Percentiles rank a stretch among this genome's conserved stretches.
These are phyloP conservation scores for Stictonetta naevosa DNA, from an alignment of 2,113 vertebrate genomes.

Conservation along the genomic window DNA sequence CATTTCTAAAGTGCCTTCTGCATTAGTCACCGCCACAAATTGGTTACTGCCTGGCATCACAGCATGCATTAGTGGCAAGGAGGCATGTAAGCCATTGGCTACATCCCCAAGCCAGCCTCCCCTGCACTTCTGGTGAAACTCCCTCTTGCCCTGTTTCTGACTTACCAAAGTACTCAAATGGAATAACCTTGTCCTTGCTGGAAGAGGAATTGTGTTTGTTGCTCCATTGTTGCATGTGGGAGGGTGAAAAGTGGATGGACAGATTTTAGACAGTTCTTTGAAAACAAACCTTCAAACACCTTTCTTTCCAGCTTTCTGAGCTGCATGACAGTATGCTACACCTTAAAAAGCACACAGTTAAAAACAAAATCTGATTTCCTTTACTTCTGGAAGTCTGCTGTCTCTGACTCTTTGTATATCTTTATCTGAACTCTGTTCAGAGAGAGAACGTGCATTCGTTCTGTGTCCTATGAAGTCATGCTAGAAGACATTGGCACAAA, in stretches of 20 bases:
- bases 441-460: neutral
- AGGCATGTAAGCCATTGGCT: neutral
- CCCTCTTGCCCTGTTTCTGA: neutral
- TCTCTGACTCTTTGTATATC: neutral
- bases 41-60: neutral
- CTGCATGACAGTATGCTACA: neutral
- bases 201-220: neutral
- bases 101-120: neutral
- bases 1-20: neutral
- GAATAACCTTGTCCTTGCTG: neutral
- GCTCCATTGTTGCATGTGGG: neutral
- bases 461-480: neutral
- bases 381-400: neutral
- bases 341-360: neutral
- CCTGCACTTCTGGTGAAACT: neutral
- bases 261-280: neutral
- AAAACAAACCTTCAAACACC: neutral
- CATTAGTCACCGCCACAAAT: neutral
- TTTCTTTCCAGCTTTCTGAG: neutral
- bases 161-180: neutral
- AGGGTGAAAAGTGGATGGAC: neutral
- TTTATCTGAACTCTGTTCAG: neutral
- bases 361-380: neutral
- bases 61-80: neutral
- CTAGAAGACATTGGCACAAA: neutral